Base-by-base conservation (phyloP, 2,797 vertebrate species). In the Hoplostethus mediterraneus region DNA sequence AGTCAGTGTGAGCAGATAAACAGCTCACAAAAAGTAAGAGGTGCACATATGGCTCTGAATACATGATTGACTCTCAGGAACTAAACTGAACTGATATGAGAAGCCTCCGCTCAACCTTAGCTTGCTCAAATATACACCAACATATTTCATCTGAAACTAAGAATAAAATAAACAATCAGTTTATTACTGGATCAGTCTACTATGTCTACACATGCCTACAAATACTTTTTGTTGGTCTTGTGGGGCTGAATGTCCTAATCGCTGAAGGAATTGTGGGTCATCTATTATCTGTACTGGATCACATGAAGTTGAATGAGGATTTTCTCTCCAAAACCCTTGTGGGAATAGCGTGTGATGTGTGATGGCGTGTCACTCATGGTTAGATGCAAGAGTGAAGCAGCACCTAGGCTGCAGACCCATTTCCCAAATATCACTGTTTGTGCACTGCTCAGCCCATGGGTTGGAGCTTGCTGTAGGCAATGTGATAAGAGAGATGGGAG, bases 321-420 rank as follows among this genome's bases (percentile, higher is more conserved):
- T 57, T 64, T 74, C 55, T 70, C 4, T 76, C 68, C 48, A 67
- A 62, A 60, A 45, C 64, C 30, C 59, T 73, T 16, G 30, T 63
- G 59, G 54, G 64, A 58, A 9, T 58, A 47, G 53, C 52, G n/a
- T 73, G 64, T 64, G 70, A 58, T 58, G n/a, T 73, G 64, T 64
- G 70, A 73, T 73, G 70, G 45, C 4, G 28, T 53, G 0, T 79
- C 69, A 52, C 64, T 63, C 12, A 73, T 59, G 70, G 47, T 73
- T 5, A 65, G 64, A 36, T 16, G 40, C 30, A 65, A 64, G 58
- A 69, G 25, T 31, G 17, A 49, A 48, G 66, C 61, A 28, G 65
- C 36, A 48, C 33, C 28, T 68, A 25, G 71, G 54, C 60, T 40
- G 33, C 31, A 73, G 36, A 45, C 44, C 12, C 64, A 65, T 44